Evolutionary conservation across 2,797 vertebrate genomes (phyloP).

Genomic region (Eulemur rubriventer): DNA sequence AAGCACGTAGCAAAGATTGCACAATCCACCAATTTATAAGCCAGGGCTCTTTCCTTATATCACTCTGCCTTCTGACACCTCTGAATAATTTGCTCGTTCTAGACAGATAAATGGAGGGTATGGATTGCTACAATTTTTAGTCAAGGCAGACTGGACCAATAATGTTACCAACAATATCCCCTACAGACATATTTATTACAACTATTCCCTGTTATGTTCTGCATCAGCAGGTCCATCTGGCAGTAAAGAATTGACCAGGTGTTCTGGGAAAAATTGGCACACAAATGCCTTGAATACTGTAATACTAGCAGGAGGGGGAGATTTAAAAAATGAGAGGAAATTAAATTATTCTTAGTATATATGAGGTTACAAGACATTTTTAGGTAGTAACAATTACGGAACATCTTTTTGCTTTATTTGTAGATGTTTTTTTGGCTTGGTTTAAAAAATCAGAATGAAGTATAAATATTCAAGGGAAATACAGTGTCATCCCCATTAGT

Average conservation of each 20-base stretch:
- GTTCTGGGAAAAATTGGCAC: conserved; percentile 75
- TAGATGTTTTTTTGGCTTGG: background rate
- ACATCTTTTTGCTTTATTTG: conserved; percentile 65
- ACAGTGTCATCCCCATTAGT: background rate
- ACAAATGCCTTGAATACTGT: conserved; percentile 65
- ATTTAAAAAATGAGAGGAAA: conserved; percentile 67
- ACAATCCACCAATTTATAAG: background rate
- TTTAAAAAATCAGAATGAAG: conserved; percentile 25
- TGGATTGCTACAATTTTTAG: conserved; percentile 58
- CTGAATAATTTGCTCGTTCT: conserved; percentile 64
- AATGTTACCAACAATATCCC: conserved; percentile 63
- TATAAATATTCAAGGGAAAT: conserved; percentile 39
- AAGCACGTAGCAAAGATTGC: background rate
- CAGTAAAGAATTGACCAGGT: conserved; percentile 75
- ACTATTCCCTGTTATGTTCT: conserved; percentile 73
- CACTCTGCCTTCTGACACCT: background rate
- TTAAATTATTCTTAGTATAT: conserved; percentile 72
- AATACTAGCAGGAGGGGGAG: conserved; percentile 40
- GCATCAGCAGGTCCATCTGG: conserved; percentile 79
- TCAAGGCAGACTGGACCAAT: conserved; percentile 66
- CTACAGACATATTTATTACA: conserved; percentile 71
- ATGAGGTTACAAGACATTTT: conserved; percentile 70
- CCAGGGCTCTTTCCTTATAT: background rate
- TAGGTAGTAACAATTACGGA: conserved; percentile 64
- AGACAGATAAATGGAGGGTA: conserved; percentile 64